Percentiles rank a stretch among this genome's conserved stretches.
These are phyloP conservation scores for Spodoptera exigua DNA, from an alignment of 2,888 invertebrate species.

Conservation along the genomic window DNA sequence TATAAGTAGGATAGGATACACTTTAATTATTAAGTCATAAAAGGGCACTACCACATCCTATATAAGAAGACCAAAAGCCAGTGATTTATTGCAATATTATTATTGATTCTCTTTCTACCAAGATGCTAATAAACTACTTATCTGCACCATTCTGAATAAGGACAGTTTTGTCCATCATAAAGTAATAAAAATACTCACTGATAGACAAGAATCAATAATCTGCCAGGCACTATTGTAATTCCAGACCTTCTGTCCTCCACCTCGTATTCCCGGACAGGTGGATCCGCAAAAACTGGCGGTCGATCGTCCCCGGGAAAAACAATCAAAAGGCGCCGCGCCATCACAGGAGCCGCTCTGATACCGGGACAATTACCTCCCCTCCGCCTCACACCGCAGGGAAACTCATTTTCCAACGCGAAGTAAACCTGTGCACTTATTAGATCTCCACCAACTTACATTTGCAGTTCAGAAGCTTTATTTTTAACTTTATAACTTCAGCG, in stretches of 20 bases:
- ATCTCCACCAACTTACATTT: constrained; percentile 60
- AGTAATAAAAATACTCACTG: too few relatives aligned
- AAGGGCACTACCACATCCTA: too few relatives aligned
- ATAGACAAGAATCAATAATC: too few relatives aligned
- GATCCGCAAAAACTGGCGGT: constrained; percentile 70
- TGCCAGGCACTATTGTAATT: neutral
- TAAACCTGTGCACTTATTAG: constrained; percentile 85
- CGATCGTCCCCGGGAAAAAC: constrained; percentile 79
- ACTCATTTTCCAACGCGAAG: constrained; percentile 87
- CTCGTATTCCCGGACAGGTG: constrained; percentile 72
- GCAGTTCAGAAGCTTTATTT: constrained; percentile 7
- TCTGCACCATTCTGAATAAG: too few relatives aligned
- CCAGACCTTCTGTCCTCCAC: constrained; percentile 36
- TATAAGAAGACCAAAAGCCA: too few relatives aligned
- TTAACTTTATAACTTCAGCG: neutral
- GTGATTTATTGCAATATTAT: too few relatives aligned
- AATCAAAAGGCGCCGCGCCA: constrained; percentile 86
- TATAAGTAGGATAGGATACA: too few relatives aligned
- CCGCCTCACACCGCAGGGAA: constrained; percentile 74
- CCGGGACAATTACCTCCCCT: constrained; percentile 80
- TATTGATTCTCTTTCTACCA: too few relatives aligned
- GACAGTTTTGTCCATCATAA: too few relatives aligned
- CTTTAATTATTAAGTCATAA: too few relatives aligned
- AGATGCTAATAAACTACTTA: too few relatives aligned
- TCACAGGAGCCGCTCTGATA: constrained; percentile 80